Conservation (phyloP, 2,797 vertebrate genomes). For the Sitta carolinensis region DNA sequence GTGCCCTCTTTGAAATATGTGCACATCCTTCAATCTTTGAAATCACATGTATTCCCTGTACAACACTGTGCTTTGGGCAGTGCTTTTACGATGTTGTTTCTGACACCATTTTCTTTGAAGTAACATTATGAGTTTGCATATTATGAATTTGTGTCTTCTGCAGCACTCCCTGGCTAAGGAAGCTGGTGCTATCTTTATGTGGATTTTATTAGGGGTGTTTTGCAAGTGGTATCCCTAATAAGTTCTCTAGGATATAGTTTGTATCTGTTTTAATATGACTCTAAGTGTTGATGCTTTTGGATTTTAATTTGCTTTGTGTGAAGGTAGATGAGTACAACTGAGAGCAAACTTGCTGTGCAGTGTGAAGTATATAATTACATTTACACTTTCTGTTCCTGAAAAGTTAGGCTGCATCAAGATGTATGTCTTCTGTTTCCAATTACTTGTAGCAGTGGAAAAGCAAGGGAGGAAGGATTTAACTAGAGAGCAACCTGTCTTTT, state of each 20-base stretch:
- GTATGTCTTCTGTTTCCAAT: conserved; percentile 57
- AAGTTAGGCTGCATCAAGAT: neutral
- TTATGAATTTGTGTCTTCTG: neutral
- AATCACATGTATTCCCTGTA: neutral
- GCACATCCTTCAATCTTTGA: neutral
- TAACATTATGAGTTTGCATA: too few relatives aligned
- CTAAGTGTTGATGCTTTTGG: neutral
- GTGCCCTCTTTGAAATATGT: neutral
- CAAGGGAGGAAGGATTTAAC: neutral
- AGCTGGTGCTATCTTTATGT: neutral
- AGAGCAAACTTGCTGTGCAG: neutral
- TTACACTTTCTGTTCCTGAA: neutral
- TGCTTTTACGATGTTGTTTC: neutral
- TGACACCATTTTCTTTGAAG: neutral
- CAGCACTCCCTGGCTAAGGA: neutral
- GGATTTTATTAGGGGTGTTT: neutral
- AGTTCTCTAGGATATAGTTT: neutral
- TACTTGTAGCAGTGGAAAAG: conserved; percentile 28
- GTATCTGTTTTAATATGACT: neutral
- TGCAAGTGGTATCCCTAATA: neutral
- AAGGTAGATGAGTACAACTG: neutral
- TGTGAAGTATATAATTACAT: neutral
- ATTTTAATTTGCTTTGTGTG: neutral
- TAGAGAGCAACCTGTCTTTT: neutral
- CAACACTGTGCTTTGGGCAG: neutral